Percentiles rank a stretch among this genome's conserved stretches.
These are phyloP conservation scores for Cheilosia urbana DNA, from an alignment of 2,888 invertebrate species.

Conservation along the genomic window DNA sequence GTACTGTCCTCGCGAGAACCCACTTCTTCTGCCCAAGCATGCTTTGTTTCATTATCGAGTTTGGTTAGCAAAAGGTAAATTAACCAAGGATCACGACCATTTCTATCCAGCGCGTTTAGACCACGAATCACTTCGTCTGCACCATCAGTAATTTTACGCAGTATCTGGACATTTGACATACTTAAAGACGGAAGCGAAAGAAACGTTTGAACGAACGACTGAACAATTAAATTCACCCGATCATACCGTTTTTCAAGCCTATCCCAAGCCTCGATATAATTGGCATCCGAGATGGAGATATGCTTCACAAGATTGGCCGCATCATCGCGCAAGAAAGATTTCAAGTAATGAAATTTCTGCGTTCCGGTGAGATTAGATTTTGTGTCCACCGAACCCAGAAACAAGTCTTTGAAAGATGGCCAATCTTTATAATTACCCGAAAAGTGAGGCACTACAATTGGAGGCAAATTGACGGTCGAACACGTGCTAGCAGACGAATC, in stretches of 20 bases:
- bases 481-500: conserved; percentile 1
- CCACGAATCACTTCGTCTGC: conserved; percentile 27
- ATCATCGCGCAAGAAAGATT: conserved; percentile 55
- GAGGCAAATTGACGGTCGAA: conserved; percentile 38
- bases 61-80: conserved; percentile 9
- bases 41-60: conserved; percentile 10
- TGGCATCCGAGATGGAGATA: conserved; percentile 58
- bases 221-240: conserved; percentile 15
- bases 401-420: conserved; percentile 69
- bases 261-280: conserved; percentile 52
- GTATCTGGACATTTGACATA: not conserved
- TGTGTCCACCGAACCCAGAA: conserved; percentile 55
- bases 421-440: conserved; percentile 67
- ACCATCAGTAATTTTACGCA: conserved; percentile 12
- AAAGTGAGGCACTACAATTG: conserved; percentile 59
- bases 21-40: not conserved
- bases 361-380: conserved; percentile 45
- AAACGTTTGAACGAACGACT: conserved; percentile 18
- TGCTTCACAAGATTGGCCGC: conserved; percentile 65
- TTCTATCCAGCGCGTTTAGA: conserved; percentile 14
- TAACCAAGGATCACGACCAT: conserved; percentile 20
- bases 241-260: conserved; percentile 11
- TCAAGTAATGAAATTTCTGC: conserved; percentile 70
- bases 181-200: conserved; percentile 5
- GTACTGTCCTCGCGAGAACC: not conserved